Percentiles rank a stretch among this genome's conserved stretches.
phyloP scores from a whole-genome alignment of 2,113 vertebrate species.

The Chaetops frenatus region DNA sequence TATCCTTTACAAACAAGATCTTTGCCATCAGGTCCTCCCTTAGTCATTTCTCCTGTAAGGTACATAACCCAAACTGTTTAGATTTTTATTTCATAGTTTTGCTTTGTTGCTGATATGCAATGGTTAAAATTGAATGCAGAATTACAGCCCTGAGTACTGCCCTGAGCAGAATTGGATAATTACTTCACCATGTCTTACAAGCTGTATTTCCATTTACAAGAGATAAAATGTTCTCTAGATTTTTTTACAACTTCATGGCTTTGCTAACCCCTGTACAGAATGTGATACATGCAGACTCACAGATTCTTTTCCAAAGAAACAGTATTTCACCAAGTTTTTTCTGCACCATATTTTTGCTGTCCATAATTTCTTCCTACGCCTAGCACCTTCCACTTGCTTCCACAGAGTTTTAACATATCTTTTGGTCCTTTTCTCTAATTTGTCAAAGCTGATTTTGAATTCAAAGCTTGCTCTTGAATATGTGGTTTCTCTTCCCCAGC shows the following conservation, averaged over 20 bases:
- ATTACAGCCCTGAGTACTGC: neutral
- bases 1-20: neutral
- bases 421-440: neutral
- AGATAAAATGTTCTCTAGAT: constrained; percentile 7
- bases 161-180: neutral
- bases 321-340: neutral
- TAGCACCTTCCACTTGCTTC: neutral
- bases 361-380: constrained; percentile 17
- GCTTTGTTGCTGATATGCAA: neutral
- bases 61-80: neutral
- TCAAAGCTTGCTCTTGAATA: neutral
- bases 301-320: constrained; percentile 15
- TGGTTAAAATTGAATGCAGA: neutral
- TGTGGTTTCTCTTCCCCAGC: neutral
- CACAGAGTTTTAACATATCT: neutral
- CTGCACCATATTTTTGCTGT: constrained; percentile 32
- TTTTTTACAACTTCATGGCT: constrained; percentile 19
- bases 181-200: neutral
- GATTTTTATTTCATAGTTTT: neutral
- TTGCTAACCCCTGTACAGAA: neutral
- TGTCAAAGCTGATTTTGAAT: constrained; percentile 26
- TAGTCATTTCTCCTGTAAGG: neutral
- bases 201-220: constrained; percentile 21
- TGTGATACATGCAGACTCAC: constrained; percentile 21
- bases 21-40: neutral